Conservation (phyloP, 2,113 vertebrate genomes). For the Ceyx melanurus region DNA sequence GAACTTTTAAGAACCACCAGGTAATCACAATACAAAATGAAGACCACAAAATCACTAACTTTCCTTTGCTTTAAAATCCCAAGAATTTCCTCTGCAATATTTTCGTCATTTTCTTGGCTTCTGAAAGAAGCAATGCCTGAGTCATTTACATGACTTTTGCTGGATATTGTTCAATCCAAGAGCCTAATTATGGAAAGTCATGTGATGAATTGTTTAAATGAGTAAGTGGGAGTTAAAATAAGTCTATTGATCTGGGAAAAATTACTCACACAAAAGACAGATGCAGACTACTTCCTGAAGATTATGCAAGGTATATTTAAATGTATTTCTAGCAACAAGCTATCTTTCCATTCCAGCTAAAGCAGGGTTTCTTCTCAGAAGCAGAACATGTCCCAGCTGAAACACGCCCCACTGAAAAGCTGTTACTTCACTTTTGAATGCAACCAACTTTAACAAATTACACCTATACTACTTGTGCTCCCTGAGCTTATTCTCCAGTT, state of each 20-base stretch:
- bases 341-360: background rate
- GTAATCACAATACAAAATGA: background rate
- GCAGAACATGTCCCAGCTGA: background rate
- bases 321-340: background rate
- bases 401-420: background rate
- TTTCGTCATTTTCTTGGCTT: background rate
- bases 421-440: background rate
- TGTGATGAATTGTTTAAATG: background rate
- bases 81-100: background rate
- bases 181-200: background rate
- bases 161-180: background rate
- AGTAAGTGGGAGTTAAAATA: background rate
- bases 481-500: background rate
- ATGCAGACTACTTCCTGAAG: background rate
- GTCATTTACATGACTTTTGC: background rate
- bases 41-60: background rate
- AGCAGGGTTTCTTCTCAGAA: background rate
- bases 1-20: background rate
- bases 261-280: background rate
- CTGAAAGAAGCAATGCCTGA: background rate
- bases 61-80: background rate
- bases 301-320: background rate
- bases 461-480: background rate
- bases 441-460: background rate
- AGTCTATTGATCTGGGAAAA: background rate